These are phyloP conservation scores for Fratercula arctica DNA, from an alignment of 2,797 vertebrate species.

Conservation along the genomic window DNA sequence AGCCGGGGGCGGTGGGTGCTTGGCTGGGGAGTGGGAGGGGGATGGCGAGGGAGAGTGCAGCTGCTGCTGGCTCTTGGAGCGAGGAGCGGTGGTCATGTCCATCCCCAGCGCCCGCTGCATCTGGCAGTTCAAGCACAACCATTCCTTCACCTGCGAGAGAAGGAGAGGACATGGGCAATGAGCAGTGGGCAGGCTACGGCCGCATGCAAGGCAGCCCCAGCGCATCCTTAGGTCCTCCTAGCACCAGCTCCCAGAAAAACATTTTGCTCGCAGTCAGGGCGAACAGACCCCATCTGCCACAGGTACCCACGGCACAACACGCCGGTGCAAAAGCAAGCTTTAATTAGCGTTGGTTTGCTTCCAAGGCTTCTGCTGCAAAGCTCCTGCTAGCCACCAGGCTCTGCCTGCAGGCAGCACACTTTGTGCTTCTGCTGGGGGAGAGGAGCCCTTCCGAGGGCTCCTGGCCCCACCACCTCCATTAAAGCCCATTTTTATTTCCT, in stretches of 20 bases:
- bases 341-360: conserved; percentile 21
- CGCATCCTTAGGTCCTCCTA: not conserved
- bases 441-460: not conserved
- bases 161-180: not conserved
- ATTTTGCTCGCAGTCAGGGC: not conserved
- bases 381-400: not conserved
- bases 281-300: conserved; percentile 34
- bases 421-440: not conserved
- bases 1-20: conserved; percentile 54
- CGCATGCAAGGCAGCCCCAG: not conserved
- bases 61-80: conserved; percentile 98
- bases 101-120: conserved; percentile 98
- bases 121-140: conserved; percentile 99
- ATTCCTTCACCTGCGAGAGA: conserved; percentile 90
- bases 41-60: conserved; percentile 87
- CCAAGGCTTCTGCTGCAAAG: conserved; percentile 28
- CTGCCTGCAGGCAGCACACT: not conserved
- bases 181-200: not conserved
- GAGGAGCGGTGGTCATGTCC: conserved; percentile 95
- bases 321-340: not conserved
- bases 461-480: not conserved
- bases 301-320: not conserved
- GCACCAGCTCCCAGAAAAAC: not conserved
- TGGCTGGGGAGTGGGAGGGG: conserved; percentile 84
- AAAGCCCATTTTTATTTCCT: not conserved